Base-by-base conservation (phyloP, 1,140 invertebrate species). In the Listronotus bonariensis region DNA sequence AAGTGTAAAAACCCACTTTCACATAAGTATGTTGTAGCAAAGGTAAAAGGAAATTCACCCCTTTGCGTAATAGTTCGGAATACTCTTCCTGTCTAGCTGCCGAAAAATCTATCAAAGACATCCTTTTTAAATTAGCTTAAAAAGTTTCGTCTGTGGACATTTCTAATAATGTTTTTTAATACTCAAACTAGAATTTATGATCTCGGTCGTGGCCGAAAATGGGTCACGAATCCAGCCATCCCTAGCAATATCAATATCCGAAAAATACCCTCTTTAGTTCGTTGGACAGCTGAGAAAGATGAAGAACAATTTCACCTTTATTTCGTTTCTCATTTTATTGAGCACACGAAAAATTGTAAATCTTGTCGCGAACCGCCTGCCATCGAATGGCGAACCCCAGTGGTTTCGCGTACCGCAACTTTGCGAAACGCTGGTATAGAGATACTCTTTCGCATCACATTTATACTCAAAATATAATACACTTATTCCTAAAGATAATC, bases 31-130 rank as follows among this genome's bases (percentile, higher is more conserved):
- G 17, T 45, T 45, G 42, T 18, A 5, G 12, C 17, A 12, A 45
- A 45, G 42, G 42, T 45, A 45, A 14, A 45, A 45, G 12, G 17
- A 14, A 45, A 6, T 45, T 45, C 42, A 45, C 42, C 53, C n/a
- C 26, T 55, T 55, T 41, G 53, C n/a, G n/a, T n/a, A n/a, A 55
- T 15, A 41, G 56, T 48, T n/a, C n/a, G n/a, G n/a, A n/a, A n/a
- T n/a, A n/a, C n/a, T 58, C 9, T 34, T 45, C 18, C 45, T 58
- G 42, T 34, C 40, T 36, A n/a, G n/a, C n/a, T n/a, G 12, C 56
- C 20, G n/a, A n/a, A n/a, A n/a, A n/a, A n/a, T n/a, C n/a, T n/a
- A n/a, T n/a, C n/a, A n/a, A n/a, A n/a, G n/a, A 52, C 26, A 52
- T 26, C 17, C n/a, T 52, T 52, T 52, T 20, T 6, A 52, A 52